Base-by-base conservation (phyloP, 2,113 vertebrate genomes). In the Xenopus borealis region DNA sequence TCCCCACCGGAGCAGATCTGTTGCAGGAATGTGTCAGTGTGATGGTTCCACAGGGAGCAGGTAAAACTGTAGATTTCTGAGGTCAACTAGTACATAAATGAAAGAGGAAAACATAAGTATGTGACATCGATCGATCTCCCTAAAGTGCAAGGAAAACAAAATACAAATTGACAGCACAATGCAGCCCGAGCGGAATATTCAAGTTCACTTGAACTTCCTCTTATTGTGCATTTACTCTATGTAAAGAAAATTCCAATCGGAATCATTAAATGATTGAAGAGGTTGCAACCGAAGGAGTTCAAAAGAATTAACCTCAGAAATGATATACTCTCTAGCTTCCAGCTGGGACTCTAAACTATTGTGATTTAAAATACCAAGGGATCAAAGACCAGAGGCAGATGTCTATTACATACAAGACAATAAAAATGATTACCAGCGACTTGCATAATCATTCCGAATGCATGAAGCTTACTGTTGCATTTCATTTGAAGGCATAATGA, bases 1-100 rank as follows among this genome's bases (percentile, higher is more conserved):
- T 95, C 92, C 81, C 93, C 88, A 74, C 92, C 89, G 70, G 88
- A 72, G 78, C 81, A 94, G 83, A 95, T 85, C 30, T 97, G 94
- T 79, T 94, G 96, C 52, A 99, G 91, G 86, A 98, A 99, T 44
- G 89, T 94, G 84, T 98, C 95, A 0, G 94, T 97, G 84, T 99
- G 95, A 84, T 98, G 95, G 89, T 94, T 97, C 96, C 97, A 99
- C 72, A 98, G 89, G 82, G 94, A 98, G 84, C 94, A 98, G 0
- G 93, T 91, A 85, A 99, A 99, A 86, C 88, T 94, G 87, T 98
- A 98, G 89, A 98, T 97, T 82, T 91, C 93, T 62, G 95, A 95
- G 8, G 97, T 90, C 86, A 99, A 90, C 97, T 99, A 88, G 14
- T 89, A 86, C 82, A 45, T n/a, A 59, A 82, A 19, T 79, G 19